Evolutionary conservation across 2,113 vertebrate genomes (phyloP).

Genomic region (Balaenoptera acutorostrata): DNA sequence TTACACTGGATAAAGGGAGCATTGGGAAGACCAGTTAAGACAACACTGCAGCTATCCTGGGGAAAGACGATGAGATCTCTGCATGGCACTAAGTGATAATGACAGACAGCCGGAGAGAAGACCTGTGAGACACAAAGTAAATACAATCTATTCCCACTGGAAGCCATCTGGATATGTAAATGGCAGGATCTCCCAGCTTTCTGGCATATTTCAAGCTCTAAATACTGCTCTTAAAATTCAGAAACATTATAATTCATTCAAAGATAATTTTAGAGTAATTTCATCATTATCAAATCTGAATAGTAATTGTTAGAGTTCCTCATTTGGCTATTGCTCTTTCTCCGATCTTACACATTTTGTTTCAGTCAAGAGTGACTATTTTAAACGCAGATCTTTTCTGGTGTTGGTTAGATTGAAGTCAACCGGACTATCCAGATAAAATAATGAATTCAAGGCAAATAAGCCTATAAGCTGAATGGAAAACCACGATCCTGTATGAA

Average conservation of each 20-base stretch:
- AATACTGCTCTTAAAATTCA: not conserved
- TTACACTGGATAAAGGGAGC: not conserved
- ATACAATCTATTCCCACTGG: not conserved
- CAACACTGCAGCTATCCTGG: not conserved
- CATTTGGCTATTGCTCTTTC: not conserved
- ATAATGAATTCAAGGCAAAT: not conserved
- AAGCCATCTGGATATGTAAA: not conserved
- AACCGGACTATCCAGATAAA: not conserved
- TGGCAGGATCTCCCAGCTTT: not conserved
- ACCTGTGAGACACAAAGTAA: not conserved
- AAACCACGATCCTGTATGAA: not conserved
- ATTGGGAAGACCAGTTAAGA: not conserved
- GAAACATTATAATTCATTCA: not conserved
- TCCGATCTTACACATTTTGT: not conserved
- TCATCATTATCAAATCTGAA: not conserved
- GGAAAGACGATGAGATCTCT: not conserved
- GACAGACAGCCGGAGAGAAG: not conserved
- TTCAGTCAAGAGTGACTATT: not conserved
- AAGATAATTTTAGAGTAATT: not conserved
- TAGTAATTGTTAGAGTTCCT: not conserved
- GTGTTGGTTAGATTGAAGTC: not conserved
- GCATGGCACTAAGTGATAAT: not conserved
- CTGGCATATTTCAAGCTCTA: not conserved
- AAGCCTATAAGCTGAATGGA: not conserved
- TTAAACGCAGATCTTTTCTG: not conserved